Base-by-base conservation (phyloP, 1,140 invertebrate genomes). In the Grapholita molesta region DNA sequence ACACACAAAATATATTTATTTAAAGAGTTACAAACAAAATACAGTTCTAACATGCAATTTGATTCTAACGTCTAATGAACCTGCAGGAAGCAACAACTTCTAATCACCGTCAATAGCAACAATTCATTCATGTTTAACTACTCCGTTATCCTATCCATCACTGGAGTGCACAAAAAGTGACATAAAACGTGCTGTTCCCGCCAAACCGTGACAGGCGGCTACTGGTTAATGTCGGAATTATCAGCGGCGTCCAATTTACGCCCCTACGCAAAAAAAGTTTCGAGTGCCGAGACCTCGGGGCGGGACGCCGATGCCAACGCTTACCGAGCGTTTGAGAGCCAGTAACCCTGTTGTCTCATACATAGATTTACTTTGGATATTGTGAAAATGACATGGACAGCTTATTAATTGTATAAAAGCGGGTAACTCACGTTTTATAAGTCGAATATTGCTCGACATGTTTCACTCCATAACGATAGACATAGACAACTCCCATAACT, bases 141-240 rank as follows among this genome's bases (percentile, higher is more conserved):
- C 24, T 61, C 55, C 32, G 55, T 30, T 57, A 21, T 75, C 72
- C 73, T 81, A 86, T 86, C 81, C 77, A 83, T 89, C 85, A 87
- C 71, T 68, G 42, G 23, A 61, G 64, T 64, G 67, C 57, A 75
- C 69, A 75, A 84, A 79, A 85, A 80, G 76, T 85, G 84, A 89
- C 84, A 87, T 83, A 85, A 88, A 90, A 87, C 84, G 82, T 73
- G 65, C 68, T 66, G 73, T 78, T 83, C 78, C 79, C 79, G 75
- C 78, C 70, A 77, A 82, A 81, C 71, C 64, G 25, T 83, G 86
- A 89, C 86, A 85, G 85, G 82, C 87, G 85, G 55, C 82, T 84
- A 75, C 86, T 90, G 88, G 78, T 86, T 86, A 82, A 87, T 82
- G 88, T 90, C 88, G 89, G 86, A 89, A 89, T 90, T 90, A 89